phyloP scores from a whole-genome alignment of 92 coral and sea anemone genomes.

The Paragorgia papillata region DNA sequence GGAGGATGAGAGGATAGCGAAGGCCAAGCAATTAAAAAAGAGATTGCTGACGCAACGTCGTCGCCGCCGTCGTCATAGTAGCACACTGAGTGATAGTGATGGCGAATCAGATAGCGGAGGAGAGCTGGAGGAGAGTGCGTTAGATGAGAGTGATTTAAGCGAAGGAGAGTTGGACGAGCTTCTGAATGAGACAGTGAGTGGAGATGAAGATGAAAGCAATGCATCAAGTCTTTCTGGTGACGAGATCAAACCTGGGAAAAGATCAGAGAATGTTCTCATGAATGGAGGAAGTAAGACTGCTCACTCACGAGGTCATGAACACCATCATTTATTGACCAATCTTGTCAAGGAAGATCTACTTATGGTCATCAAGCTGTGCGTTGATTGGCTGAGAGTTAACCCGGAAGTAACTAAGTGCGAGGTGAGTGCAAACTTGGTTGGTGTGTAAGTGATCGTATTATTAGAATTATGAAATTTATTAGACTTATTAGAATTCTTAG shows the following conservation, averaged over 20 bases:
- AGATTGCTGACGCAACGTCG: slow-evolving; percentile 75
- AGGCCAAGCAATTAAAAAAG: slow-evolving; percentile 68
- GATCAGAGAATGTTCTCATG: slow-evolving; percentile 65
- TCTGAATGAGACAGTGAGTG: slow-evolving; percentile 68
- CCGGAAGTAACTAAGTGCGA: slow-evolving; percentile 87
- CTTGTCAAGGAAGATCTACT: slow-evolving; percentile 73
- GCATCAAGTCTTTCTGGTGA: slow-evolving; percentile 44
- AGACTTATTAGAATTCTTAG: too few species aligned
- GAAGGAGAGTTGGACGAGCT: slow-evolving; percentile 85
- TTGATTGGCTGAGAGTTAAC: slow-evolving; percentile 92
- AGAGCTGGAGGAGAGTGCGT: slow-evolving; percentile 41
- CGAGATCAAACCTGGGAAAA: slow-evolving; percentile 82
- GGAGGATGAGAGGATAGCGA: slow-evolving; percentile 54
- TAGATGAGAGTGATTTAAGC: slow-evolving; percentile 89
- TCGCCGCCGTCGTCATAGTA: slow-evolving; percentile 74
- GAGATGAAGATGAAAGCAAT: slow-evolving; percentile 75
- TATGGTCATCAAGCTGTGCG: slow-evolving; percentile 78
- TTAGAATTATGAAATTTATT: too few species aligned
- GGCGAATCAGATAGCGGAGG: slow-evolving; percentile 66
- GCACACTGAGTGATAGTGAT: slow-evolving; percentile 85
- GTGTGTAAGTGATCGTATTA: too few species aligned
- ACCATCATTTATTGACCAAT: slow-evolving; percentile 57
- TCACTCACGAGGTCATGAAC: not conserved
- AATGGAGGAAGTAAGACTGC: slow-evolving; percentile 18
- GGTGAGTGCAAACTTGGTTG: slow-evolving; percentile 55